Evolutionary conservation across 1,140 invertebrate genomes (phyloP).

Genomic region (Drosophila punjabiensis): DNA sequence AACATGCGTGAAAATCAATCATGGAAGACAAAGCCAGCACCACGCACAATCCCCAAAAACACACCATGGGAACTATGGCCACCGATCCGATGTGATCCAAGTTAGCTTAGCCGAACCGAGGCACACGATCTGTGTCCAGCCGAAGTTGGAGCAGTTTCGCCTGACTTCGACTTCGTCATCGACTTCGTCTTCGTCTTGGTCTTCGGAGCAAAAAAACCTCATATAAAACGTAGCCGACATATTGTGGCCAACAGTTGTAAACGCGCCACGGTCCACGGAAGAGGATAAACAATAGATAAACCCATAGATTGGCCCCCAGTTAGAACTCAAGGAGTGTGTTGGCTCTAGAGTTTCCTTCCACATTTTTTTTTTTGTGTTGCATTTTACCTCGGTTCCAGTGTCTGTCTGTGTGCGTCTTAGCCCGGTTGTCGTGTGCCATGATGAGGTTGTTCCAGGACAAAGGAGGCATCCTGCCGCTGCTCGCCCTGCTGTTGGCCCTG

Average conservation of each 20-base stretch:
- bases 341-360: not conserved
- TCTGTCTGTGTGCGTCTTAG: slow-evolving; percentile 29
- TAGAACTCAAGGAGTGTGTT: not conserved
- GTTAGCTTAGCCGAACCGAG: not conserved
- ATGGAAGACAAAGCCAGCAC: slow-evolving; percentile 51
- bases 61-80: not conserved
- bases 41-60: slow-evolving; percentile 17
- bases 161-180: slow-evolving; percentile 21
- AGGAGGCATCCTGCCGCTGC: slow-evolving; percentile 21
- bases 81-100: not conserved
- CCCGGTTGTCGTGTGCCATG: slow-evolving; percentile 22
- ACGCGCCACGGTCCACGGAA: slow-evolving; percentile 58
- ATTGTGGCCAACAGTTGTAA: slow-evolving; percentile 68
- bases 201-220: slow-evolving; percentile 58
- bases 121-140: slow-evolving; percentile 3
- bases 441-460: slow-evolving; percentile 8
- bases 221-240: slow-evolving; percentile 70
- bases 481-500: slow-evolving; percentile 6
- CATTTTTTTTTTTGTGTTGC: slow-evolving; percentile 19
- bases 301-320: not conserved
- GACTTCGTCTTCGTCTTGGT: slow-evolving; percentile 19
- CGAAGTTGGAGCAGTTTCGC: not conserved
- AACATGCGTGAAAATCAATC: slow-evolving; percentile 79
- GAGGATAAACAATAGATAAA: slow-evolving; percentile 36
- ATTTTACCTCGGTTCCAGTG: not conserved